Conservation (phyloP, 35 echinoderm and acorn worm genomes). For the Lytechinus pictus region DNA sequence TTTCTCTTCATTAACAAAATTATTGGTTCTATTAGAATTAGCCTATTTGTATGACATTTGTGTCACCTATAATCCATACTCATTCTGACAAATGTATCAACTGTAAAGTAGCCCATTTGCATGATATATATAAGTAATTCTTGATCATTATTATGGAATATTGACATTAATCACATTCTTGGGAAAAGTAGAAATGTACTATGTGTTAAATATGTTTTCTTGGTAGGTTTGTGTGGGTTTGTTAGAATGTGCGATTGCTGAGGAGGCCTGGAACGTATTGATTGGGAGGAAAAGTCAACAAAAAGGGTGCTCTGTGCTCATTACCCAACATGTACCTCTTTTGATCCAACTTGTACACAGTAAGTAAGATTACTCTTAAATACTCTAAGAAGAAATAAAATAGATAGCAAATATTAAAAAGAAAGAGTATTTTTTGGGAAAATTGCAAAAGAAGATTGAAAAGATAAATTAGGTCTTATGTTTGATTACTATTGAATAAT, state of each 20-base stretch:
- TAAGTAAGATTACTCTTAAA: background rate
- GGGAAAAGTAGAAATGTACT: background rate
- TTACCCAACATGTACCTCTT: background rate
- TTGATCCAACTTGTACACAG: background rate
- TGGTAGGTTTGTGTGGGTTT: background rate
- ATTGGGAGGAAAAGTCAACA: background rate
- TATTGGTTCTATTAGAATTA: background rate
- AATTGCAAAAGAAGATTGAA: no score
- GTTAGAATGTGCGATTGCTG: conserved; percentile 20
- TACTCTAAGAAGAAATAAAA: no score
- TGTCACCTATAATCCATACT: no score
- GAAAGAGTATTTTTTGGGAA: no score
- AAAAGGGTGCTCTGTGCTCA: background rate
- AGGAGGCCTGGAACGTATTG: background rate
- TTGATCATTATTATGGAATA: background rate
- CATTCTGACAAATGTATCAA: no score
- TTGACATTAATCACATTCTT: background rate
- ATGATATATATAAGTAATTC: background rate
- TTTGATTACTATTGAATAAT: no score
- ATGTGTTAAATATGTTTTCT: background rate
- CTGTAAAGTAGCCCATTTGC: no score
- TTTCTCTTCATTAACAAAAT: background rate
- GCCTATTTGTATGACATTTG: no score
- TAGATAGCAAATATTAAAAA: no score
- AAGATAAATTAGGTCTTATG: no score